phyloP scores from a whole-genome alignment of 2,888 invertebrate genomes.

The Tricholauxania praeusta region DNA sequence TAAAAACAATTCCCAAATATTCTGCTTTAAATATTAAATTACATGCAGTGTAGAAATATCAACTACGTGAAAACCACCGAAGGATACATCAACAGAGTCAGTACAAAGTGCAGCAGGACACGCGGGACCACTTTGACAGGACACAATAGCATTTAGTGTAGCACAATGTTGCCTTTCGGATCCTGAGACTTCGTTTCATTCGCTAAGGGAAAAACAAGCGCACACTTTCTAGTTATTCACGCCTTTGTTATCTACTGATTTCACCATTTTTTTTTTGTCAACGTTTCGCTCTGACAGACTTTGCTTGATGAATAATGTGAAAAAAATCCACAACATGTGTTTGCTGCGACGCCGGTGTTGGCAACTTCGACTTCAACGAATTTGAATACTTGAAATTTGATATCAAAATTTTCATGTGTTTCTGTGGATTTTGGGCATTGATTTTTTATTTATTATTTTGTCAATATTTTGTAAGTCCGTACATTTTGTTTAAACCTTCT shows the following conservation, averaged over 20 bases:
- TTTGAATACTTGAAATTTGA: conserved; percentile 12
- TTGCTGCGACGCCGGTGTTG: not conserved
- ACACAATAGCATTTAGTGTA: too few relatives aligned
- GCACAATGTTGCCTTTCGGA: too few relatives aligned
- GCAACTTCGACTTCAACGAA: not conserved
- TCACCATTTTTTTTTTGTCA: not conserved
- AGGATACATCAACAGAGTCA: not conserved
- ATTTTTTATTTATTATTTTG: too few relatives aligned
- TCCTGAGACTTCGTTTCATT: too few relatives aligned
- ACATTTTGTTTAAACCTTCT: too few relatives aligned
- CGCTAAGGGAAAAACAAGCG: not conserved
- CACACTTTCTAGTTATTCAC: conserved; percentile 18
- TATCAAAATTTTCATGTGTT: not conserved
- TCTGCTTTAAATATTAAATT: conserved; percentile 17
- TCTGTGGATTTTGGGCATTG: too few relatives aligned
- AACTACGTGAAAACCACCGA: too few relatives aligned
- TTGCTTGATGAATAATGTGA: not conserved
- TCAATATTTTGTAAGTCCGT: too few relatives aligned
- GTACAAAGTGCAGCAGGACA: not conserved
- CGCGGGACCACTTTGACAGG: too few relatives aligned
- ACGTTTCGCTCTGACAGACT: not conserved
- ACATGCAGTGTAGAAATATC: not conserved
- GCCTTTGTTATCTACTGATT: not conserved
- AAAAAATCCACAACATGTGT: conserved; percentile 14
- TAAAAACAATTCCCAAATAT: not conserved